Evolutionary conservation across 1,140 invertebrate species (phyloP), one percentile per base, ranked within the genome.

Genomic region (Conus betulinus): DNA sequence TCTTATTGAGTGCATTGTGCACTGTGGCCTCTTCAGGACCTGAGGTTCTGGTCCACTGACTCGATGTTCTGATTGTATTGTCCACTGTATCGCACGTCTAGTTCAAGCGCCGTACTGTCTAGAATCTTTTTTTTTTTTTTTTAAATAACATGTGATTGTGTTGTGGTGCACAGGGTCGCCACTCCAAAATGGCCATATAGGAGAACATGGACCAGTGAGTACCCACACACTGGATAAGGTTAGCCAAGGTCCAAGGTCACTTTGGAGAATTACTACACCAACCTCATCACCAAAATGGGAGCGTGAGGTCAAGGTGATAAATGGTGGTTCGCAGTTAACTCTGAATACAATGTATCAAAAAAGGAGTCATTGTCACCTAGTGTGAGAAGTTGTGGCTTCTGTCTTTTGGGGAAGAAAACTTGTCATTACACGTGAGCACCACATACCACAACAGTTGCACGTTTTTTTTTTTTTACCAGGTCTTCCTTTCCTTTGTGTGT

Each of bases 231-330:
- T 98, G 93, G 99, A 99, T 96, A 99, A 99, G 96, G 99, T 99
- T 89, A 99, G n/a, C 98, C 93, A 99, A 99, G 96, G 98, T n/a
- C 99, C 90, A 99, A 99, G 96, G 98, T 99, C 91, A 99, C 99
- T 85, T 96, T 99, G 93, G 99, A 99, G 96, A 99, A 99, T 96
- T 99, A 99, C 96, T 99, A 99, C 96, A 98, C 97, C 94, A 99
- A 99, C 96, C 97, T 99, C 93, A 98, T 99, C 95, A 98, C 93
- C 99, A 99, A 95, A 98, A 99, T 96, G 98, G 92, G 99, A 99
- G 96, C 96, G 99, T 93, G 98, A 99, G n/a, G 95, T 98, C 99
- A 95, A 97, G 98, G 97, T 98, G 95, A 91, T 88, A 51, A 20
- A 23, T 15, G 20, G 60, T 20, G 20, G n/a, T n/a, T n/a, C 1